Percentiles rank a stretch among this genome's conserved stretches.
These are phyloP conservation scores for Ageneiosus marmoratus DNA, from an alignment of 2,113 vertebrate genomes.

Conservation along the genomic window DNA sequence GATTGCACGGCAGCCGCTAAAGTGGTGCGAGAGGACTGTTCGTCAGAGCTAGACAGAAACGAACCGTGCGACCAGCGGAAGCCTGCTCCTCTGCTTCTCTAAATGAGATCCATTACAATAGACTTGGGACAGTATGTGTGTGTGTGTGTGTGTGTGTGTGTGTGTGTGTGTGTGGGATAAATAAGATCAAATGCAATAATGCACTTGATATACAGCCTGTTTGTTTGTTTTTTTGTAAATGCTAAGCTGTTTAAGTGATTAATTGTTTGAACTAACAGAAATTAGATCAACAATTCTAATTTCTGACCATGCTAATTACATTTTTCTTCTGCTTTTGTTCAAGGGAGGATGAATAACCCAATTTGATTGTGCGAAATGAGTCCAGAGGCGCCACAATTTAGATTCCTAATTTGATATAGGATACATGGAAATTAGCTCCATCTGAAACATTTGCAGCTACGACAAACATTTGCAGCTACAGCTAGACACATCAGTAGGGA, in stretches of 20 bases:
- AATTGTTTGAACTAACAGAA: slow-evolving; percentile 51
- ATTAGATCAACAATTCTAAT: slow-evolving; percentile 57
- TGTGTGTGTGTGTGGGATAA: not conserved
- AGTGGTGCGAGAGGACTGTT: slow-evolving; percentile 26
- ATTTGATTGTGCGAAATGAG: slow-evolving; percentile 54
- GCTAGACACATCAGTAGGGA: slow-evolving; percentile 1
- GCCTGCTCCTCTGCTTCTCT: slow-evolving; percentile 5
- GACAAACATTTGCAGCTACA: slow-evolving; percentile 53
- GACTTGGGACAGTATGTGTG: slow-evolving; percentile 12
- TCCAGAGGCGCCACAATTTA: slow-evolving; percentile 47
- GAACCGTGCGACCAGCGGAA: not conserved
- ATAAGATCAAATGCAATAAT: slow-evolving; percentile 50
- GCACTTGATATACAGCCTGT: slow-evolving; percentile 57
- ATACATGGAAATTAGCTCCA: slow-evolving; percentile 38
- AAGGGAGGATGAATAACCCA: slow-evolving; percentile 51
- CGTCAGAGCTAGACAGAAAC: slow-evolving; percentile 9
- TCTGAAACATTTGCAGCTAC: slow-evolving; percentile 37
- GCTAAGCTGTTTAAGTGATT: slow-evolving; percentile 58
- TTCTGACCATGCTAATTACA: slow-evolving; percentile 58
- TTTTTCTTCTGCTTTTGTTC: slow-evolving; percentile 11
- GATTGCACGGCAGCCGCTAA: slow-evolving; percentile 36
- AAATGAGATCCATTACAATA: slow-evolving; percentile 44
- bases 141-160: not conserved
- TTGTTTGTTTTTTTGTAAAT: slow-evolving; percentile 35
- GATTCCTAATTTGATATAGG: slow-evolving; percentile 52